These are phyloP conservation scores for Alectura lathami DNA, from an alignment of 2,113 vertebrate genomes.

Conservation along the genomic window DNA sequence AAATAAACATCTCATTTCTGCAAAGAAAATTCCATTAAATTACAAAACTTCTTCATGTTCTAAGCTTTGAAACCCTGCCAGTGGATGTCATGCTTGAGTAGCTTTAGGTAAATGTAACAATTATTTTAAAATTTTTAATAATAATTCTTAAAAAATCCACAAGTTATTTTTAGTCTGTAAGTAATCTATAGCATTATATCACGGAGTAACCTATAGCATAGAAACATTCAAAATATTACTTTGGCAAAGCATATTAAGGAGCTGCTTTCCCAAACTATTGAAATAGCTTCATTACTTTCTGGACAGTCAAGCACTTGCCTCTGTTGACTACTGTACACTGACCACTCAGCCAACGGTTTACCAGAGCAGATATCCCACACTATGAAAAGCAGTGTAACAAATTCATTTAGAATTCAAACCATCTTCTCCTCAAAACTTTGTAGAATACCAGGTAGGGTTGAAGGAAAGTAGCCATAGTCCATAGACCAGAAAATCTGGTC, in stretches of 20 bases:
- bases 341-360: not conserved
- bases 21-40: not conserved
- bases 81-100: slow-evolving; percentile 50
- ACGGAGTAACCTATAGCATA: not conserved
- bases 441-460: not conserved
- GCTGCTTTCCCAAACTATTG: slow-evolving; percentile 3
- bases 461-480: not conserved
- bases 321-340: not conserved
- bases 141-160: not conserved
- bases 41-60: not conserved
- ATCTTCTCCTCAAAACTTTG: not conserved
- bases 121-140: not conserved
- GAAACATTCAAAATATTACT: slow-evolving; percentile 11
- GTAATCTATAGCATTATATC: too few species aligned
- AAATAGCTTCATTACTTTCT: not conserved
- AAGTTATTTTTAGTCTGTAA: not conserved
- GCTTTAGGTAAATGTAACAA: not conserved
- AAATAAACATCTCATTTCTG: slow-evolving; percentile 15
- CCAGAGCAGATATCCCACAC: not conserved
- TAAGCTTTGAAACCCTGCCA: slow-evolving; percentile 25
- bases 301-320: not conserved
- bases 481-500: not conserved
- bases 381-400: not conserved
- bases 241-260: slow-evolving; percentile 19
- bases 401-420: not conserved